Evolutionary conservation across 2,888 invertebrate species (phyloP).

Genomic region (Tetheella fluctuosa): DNA sequence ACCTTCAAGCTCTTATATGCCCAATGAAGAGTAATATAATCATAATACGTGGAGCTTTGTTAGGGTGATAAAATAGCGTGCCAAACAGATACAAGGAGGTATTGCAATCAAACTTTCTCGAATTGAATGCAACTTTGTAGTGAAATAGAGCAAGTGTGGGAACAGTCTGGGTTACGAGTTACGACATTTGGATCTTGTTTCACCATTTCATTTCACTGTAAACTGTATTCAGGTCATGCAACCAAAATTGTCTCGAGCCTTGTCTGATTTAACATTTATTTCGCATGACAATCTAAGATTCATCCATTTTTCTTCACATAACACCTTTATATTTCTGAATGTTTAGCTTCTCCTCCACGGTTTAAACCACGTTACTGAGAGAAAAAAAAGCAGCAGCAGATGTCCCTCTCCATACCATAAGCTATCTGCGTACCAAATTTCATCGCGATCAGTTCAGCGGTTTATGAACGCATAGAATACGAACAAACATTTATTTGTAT

Average conservation of each 20-base stretch:
- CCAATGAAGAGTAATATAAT: not conserved
- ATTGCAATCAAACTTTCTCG: conserved; percentile 8
- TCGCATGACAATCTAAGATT: no score
- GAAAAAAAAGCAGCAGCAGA: no score
- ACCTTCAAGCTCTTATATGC: not conserved
- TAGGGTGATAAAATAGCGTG: conserved; percentile 7
- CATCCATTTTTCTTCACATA: no score
- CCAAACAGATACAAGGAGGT: not conserved
- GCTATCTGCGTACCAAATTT: no score
- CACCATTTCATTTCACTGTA: not conserved
- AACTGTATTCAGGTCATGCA: not conserved
- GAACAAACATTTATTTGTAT: no score
- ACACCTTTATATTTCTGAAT: no score
- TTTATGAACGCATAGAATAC: no score
- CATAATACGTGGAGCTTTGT: not conserved
- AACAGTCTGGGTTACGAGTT: conserved; percentile 1
- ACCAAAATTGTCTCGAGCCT: not conserved
- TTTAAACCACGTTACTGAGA: no score
- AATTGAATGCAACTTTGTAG: conserved; percentile 13
- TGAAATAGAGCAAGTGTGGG: not conserved
- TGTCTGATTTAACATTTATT: no score
- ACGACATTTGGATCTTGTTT: not conserved
- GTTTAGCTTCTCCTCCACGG: no score
- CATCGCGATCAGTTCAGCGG: no score
- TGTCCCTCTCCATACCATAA: no score